phyloP scores from a whole-genome alignment of 2,113 vertebrate genomes.

The Lasiurus borealis region DNA sequence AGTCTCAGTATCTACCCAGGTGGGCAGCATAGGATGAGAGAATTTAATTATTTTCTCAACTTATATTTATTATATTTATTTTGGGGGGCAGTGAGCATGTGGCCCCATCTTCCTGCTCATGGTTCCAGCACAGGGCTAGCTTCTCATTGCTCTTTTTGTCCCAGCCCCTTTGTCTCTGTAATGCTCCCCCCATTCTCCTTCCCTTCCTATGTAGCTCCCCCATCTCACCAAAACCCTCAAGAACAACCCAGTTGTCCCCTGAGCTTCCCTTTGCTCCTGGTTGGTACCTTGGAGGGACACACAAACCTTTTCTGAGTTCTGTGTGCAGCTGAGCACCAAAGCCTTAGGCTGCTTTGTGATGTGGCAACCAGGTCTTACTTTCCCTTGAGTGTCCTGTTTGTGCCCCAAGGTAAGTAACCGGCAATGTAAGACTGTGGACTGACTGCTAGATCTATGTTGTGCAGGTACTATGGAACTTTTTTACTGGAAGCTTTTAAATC shows the following conservation, averaged over 20 bases:
- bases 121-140: no score
- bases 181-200: background rate
- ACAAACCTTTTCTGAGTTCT: background rate
- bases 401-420: conserved; percentile 19
- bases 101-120: background rate
- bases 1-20: background rate
- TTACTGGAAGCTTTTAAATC: conserved; percentile 62
- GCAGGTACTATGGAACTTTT: background rate
- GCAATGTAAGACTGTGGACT: background rate
- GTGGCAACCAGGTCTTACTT: conserved; percentile 9
- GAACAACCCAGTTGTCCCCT: no score
- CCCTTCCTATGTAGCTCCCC: background rate
- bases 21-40: background rate
- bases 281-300: background rate
- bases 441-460: conserved; percentile 40
- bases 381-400: conserved; percentile 23
- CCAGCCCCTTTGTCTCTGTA: background rate
- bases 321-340: background rate
- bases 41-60: no score
- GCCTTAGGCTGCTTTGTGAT: background rate
- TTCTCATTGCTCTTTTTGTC: background rate
- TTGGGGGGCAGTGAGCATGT: background rate
- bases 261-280: background rate
- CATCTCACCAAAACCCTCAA: background rate
- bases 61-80: no score